A percentile compares a stretch with the other conserved stretches of the same genome.
These are phyloP conservation scores for Melanitta fusca DNA, from an alignment of 2,797 vertebrate species.

Conservation along the genomic window DNA sequence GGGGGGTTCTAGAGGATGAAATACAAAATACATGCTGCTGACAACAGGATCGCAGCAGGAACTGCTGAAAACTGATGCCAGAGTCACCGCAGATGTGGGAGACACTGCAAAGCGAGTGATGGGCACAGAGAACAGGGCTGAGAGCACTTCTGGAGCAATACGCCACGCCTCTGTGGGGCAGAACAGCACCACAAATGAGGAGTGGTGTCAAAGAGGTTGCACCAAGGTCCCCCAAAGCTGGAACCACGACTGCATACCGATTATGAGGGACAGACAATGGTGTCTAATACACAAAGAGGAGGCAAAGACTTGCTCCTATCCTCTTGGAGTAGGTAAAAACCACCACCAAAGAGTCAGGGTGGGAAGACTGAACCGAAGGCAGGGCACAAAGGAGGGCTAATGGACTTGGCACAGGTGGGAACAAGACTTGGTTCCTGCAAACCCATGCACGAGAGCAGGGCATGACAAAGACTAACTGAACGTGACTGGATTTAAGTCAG, in stretches of 20 bases:
- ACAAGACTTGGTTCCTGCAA: background rate
- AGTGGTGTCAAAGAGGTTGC: background rate
- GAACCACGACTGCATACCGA: background rate
- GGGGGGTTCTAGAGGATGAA: background rate
- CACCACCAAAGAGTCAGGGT: background rate
- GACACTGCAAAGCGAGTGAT: background rate
- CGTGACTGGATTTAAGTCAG: background rate
- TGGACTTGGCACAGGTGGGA: background rate
- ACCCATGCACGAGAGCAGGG: background rate
- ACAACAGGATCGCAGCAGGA: background rate
- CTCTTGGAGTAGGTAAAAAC: background rate
- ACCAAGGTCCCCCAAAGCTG: background rate
- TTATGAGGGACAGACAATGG: background rate
- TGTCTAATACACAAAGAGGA: background rate
- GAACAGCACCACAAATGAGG: background rate
- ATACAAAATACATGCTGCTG: background rate
- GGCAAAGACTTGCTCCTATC: background rate
- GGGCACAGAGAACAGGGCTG: background rate
- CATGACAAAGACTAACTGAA: background rate
- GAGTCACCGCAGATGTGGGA: background rate
- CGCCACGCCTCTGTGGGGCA: accelerated
- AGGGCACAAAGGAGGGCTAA: background rate
- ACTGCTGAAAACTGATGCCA: background rate
- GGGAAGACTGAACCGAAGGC: background rate
- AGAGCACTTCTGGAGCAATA: background rate